phyloP scores from a whole-genome alignment of 2,888 invertebrate genomes.

The Coelopa pilipes region DNA sequence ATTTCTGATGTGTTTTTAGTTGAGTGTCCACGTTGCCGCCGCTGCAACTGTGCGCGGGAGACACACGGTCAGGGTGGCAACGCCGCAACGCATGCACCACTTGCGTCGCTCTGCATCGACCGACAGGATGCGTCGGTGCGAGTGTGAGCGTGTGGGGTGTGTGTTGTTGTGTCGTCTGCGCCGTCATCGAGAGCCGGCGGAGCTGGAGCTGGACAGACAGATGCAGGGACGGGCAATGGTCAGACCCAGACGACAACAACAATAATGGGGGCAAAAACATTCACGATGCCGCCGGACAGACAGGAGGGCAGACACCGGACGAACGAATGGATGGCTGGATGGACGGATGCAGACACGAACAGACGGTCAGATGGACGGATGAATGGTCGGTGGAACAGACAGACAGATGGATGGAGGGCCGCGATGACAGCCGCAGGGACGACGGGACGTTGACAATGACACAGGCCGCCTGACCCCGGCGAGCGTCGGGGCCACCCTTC shows the following conservation, averaged over 20 bases:
- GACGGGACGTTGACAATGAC: conserved; percentile 15
- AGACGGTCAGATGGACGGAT: no score
- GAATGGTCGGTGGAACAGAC: no score
- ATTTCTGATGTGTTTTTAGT: neutral
- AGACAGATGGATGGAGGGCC: neutral
- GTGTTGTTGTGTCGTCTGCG: neutral
- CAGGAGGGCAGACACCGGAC: no score
- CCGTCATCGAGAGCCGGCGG: no score
- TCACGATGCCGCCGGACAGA: neutral
- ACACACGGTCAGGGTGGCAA: neutral
- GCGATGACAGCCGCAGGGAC: conserved; percentile 8
- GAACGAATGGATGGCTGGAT: neutral
- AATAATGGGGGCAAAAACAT: neutral
- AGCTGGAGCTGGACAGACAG: no score
- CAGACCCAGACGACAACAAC: conserved; percentile 7
- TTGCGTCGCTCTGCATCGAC: neutral
- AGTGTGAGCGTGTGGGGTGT: no score
- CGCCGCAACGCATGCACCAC: neutral
- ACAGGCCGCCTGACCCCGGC: neutral
- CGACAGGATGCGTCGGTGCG: neutral
- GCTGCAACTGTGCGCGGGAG: neutral
- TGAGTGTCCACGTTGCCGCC: neutral
- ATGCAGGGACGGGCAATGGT: neutral
- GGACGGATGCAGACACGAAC: no score
- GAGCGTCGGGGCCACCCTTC: neutral